These are phyloP conservation scores for Diacarnus erythraeanus DNA, from an alignment of 37 sponge, comb jelly and placozoan species.

Conservation along the genomic window DNA sequence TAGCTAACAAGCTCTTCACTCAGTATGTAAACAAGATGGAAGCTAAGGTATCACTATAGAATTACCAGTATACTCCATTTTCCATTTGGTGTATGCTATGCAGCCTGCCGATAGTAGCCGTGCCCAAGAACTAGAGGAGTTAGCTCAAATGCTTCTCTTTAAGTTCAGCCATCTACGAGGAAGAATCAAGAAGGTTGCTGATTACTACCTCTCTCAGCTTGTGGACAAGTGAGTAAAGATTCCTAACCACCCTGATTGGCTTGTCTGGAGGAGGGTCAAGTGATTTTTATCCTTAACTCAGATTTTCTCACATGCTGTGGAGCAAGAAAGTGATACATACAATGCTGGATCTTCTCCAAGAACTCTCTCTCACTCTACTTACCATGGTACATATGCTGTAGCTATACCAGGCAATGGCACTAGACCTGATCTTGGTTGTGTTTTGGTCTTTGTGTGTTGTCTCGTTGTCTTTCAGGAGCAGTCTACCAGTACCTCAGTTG, in stretches of 20 bases:
- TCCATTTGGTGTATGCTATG: too few relatives aligned
- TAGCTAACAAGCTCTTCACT: constrained; percentile 71
- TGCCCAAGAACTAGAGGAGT: constrained; percentile 58
- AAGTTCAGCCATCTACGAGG: constrained; percentile 74
- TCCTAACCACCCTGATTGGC: neutral
- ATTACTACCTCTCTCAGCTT: constrained; percentile 56
- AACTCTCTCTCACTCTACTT: constrained; percentile 43
- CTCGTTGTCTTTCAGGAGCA: constrained; percentile 28
- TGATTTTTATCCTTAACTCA: constrained; percentile 1
- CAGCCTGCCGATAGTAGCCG: constrained; percentile 42
- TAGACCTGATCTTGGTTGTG: too few relatives aligned
- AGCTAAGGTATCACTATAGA: constrained; percentile 34
- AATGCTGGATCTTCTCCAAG: constrained; percentile 71
- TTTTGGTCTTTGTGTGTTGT: neutral
- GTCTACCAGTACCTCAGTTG: neutral
- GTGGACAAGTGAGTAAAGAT: constrained; percentile 63
- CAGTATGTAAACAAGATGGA: constrained; percentile 48
- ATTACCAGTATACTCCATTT: neutral
- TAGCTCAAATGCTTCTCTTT: constrained; percentile 65
- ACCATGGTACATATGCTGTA: constrained; percentile 23
- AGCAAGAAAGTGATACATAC: constrained; percentile 55
- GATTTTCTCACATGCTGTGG: constrained; percentile 81
- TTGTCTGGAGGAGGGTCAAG: neutral
- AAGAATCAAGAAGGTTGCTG: constrained; percentile 69
- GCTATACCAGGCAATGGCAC: too few relatives aligned